phyloP scores from a whole-genome alignment of 2,113 vertebrate species.

The Naja naja region DNA sequence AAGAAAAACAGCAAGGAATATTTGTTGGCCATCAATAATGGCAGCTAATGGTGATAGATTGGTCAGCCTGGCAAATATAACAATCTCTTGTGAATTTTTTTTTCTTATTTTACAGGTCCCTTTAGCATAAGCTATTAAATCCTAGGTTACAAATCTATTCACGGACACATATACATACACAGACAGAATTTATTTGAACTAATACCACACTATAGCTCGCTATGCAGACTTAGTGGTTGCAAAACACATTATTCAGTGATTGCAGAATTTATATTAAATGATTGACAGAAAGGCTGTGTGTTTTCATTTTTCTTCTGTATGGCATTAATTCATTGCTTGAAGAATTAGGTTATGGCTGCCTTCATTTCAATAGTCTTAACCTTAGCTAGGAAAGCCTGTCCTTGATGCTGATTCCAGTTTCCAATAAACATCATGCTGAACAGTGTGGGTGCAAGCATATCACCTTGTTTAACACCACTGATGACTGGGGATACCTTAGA shows the following conservation, averaged over 20 bases:
- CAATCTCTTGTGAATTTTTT: constrained; percentile 11
- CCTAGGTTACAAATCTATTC: constrained; percentile 37
- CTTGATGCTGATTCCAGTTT: background rate
- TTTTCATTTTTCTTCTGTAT: background rate
- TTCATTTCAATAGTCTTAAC: background rate
- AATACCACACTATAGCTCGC: background rate
- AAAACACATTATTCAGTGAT: background rate
- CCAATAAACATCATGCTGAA: background rate
- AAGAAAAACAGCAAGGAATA: constrained; percentile 13
- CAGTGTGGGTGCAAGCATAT: background rate
- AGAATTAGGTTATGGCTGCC: background rate
- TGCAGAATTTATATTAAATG: background rate
- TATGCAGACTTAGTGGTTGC: constrained; percentile 11
- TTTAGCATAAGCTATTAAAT: constrained; percentile 44
- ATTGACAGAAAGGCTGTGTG: background rate
- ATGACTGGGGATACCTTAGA: background rate
- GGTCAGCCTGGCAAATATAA: constrained; percentile 14
- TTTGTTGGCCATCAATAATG: constrained; percentile 30
- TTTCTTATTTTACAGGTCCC: constrained; percentile 35
- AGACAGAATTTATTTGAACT: background rate
- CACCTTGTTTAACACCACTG: background rate
- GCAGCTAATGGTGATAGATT: constrained; percentile 50
- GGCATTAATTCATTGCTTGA: background rate
- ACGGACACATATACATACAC: background rate
- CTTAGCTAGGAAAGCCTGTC: background rate